phyloP scores from a whole-genome alignment of 2,888 invertebrate species.

The Trachelus tabidus region DNA sequence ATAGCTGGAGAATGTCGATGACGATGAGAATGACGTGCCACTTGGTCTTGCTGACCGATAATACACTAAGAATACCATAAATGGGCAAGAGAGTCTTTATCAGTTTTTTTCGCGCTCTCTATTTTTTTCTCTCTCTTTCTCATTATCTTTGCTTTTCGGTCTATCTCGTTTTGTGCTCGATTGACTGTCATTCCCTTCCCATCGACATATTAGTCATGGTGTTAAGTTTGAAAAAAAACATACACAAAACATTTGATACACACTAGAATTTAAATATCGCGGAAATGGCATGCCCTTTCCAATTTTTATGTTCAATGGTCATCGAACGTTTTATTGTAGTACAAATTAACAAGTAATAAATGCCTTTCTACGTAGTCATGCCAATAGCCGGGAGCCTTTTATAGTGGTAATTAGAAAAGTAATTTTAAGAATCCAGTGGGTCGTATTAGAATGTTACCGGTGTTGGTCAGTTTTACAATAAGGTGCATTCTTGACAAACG shows the following conservation, averaged over 20 bases:
- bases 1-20: neutral
- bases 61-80: constrained; percentile 1
- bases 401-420: neutral
- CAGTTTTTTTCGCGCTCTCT: neutral
- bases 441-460: neutral
- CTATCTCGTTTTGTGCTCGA: neutral
- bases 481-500: neutral
- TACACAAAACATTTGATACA: neutral
- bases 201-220: neutral
- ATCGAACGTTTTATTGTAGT: neutral
- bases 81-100: constrained; percentile 2
- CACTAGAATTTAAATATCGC: neutral
- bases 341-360: neutral
- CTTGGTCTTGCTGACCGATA: neutral
- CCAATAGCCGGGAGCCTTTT: neutral
- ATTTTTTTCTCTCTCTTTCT: neutral
- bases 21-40: neutral
- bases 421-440: neutral
- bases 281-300: neutral
- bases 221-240: neutral
- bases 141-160: neutral
- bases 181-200: neutral
- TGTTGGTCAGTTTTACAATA: neutral
- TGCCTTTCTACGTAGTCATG: neutral
- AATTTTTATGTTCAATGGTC: neutral